A percentile compares a stretch with the other conserved stretches of the same genome.
Conservation (phyloP, 1,140 invertebrate genomes). For the Lucilia sericata region DNA sequence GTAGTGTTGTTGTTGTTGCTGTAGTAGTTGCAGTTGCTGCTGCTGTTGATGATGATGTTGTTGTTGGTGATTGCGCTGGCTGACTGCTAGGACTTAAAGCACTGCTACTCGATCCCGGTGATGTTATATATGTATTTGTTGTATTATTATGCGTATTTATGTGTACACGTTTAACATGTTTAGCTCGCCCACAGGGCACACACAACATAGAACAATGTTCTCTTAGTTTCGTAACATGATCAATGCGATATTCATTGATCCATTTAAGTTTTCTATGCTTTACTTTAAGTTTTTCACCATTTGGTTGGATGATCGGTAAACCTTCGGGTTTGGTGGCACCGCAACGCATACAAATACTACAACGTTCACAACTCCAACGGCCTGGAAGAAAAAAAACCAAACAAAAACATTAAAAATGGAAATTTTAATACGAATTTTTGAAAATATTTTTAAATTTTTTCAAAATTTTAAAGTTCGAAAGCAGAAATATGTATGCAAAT, state of each 20-base stretch:
- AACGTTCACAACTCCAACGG: slow-evolving; percentile 90
- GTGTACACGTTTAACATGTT: slow-evolving; percentile 54
- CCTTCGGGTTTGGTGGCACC: slow-evolving; percentile 69
- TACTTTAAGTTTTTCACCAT: slow-evolving; percentile 47
- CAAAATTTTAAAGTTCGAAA: too few relatives aligned
- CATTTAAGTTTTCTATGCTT: slow-evolving; percentile 63
- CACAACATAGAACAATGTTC: slow-evolving; percentile 65
- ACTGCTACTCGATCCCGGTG: not conserved
- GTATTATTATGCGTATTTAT: slow-evolving; percentile 12
- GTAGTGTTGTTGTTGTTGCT: not conserved
- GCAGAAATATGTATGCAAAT: too few relatives aligned
- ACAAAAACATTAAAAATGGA: too few relatives aligned
- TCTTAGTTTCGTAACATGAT: slow-evolving; percentile 61
- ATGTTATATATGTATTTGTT: not conserved
- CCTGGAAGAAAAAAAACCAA: slow-evolving; percentile 65
- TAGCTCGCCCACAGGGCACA: slow-evolving; percentile 59
- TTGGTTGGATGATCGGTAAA: slow-evolving; percentile 47
- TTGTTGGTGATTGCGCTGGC: not conserved
- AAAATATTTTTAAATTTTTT: too few relatives aligned
- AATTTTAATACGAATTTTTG: too few relatives aligned
- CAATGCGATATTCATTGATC: slow-evolving; percentile 65
- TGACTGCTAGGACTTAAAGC: slow-evolving; percentile 1
- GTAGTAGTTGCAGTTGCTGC: slow-evolving; percentile 25
- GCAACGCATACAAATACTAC: slow-evolving; percentile 77
- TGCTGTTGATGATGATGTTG: not conserved